phyloP scores from a whole-genome alignment of 2,797 vertebrate species.

The Botia almorhae region DNA sequence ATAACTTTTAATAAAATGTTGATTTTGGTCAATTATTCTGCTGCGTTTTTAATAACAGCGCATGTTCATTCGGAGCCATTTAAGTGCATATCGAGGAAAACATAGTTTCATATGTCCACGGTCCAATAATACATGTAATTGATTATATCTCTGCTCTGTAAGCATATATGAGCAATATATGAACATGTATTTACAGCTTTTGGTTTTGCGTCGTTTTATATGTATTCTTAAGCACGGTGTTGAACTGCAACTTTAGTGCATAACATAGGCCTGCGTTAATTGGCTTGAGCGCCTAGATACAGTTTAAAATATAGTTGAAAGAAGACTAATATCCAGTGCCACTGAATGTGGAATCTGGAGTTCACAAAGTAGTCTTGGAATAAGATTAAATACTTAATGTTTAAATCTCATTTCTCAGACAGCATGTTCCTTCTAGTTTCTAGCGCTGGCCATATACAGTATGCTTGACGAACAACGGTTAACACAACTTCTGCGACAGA shows the following conservation, averaged over 20 bases:
- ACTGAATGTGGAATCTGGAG: no score
- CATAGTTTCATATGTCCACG: no score
- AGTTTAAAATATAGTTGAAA: no score
- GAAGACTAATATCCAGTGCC: not conserved
- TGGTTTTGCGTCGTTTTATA: not conserved
- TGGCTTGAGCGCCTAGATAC: no score
- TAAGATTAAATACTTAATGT: not conserved
- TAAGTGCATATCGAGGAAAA: not conserved
- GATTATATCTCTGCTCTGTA: not conserved
- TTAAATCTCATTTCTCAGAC: not conserved
- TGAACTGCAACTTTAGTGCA: not conserved
- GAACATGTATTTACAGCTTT: no score
- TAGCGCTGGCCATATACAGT: not conserved
- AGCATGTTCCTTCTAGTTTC: not conserved
- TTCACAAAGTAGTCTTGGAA: not conserved
- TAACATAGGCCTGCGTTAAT: not conserved
- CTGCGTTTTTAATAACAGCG: no score
- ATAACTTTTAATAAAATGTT: no score
- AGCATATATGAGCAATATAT: not conserved
- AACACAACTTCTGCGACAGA: not conserved
- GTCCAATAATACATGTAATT: no score
- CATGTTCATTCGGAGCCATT: not conserved
- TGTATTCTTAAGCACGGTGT: not conserved
- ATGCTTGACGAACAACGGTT: no score
- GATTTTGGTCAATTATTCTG: no score